Percentiles rank a stretch among this genome's conserved stretches.
Evolutionary conservation across 2,797 vertebrate genomes (phyloP).

Genomic region (Chelonia mydas): DNA sequence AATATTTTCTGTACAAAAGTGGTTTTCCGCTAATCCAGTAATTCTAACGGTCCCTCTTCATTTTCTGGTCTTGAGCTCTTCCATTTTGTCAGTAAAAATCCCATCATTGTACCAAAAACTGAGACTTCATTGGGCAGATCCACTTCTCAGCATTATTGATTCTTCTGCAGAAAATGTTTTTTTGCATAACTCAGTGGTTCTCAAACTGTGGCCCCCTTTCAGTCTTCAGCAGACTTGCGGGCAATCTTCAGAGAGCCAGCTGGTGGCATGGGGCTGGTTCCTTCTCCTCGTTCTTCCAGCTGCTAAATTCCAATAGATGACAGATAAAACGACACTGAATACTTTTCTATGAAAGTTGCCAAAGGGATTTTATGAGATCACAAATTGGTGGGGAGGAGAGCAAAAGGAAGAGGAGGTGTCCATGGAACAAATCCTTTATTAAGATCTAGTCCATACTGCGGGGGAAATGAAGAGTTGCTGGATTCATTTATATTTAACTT

Average conservation of each 20-base stretch:
- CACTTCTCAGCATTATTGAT: background rate
- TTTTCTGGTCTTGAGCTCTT: background rate
- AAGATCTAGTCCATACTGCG: background rate
- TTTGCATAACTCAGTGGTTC: background rate
- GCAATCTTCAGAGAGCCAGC: too few relatives aligned
- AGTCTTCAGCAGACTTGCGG: too few relatives aligned
- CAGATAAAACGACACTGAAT: background rate
- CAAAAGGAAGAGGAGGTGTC: background rate
- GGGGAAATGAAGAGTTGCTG: background rate
- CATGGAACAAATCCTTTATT: background rate
- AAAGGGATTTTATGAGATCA: background rate
- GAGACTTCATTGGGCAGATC: background rate
- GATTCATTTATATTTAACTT: background rate
- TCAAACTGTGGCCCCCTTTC: background rate
- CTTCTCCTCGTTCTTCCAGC: background rate
- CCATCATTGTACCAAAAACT: background rate
- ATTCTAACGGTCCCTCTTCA: background rate
- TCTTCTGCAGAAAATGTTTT: background rate
- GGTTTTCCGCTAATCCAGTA: constrained; percentile 13
- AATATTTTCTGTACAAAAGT: constrained; percentile 2
- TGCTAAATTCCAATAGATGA: background rate
- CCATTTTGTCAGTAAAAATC: background rate
- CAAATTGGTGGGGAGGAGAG: background rate
- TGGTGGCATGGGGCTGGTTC: background rate
- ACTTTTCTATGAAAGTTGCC: background rate